Percentiles rank a stretch among this genome's conserved stretches.
Conservation (phyloP, 1,140 invertebrate genomes). For the Mylabris phalerata region DNA sequence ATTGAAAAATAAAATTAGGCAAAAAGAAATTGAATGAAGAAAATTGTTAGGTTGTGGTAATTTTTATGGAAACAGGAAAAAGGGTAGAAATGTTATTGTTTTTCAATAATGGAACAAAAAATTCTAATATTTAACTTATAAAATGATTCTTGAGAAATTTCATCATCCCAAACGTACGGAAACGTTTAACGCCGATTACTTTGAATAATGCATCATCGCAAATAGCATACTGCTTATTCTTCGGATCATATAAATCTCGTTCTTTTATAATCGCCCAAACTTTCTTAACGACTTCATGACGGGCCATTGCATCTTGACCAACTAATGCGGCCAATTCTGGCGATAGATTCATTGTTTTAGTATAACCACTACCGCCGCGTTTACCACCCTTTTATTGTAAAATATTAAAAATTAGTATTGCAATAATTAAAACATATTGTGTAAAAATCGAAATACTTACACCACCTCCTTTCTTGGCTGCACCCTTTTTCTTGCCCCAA, state of each 20-base stretch:
- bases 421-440: too few species aligned
- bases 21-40: background rate
- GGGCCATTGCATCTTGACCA: slow-evolving; percentile 75
- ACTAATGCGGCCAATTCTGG: slow-evolving; percentile 79
- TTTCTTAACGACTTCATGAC: slow-evolving; percentile 89
- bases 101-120: background rate
- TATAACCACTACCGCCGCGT: slow-evolving; percentile 67
- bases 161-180: slow-evolving; percentile 92
- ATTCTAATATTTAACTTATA: slow-evolving; percentile 45
- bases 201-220: slow-evolving; percentile 86
- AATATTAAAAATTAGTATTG: background rate
- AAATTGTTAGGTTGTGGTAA: too few species aligned
- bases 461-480: slow-evolving; percentile 42
- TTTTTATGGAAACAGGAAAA: background rate
- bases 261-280: slow-evolving; percentile 91
- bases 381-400: slow-evolving; percentile 31
- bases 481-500: slow-evolving; percentile 58
- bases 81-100: background rate
- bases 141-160: slow-evolving; percentile 91
- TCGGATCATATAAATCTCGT: slow-evolving; percentile 84
- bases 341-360: slow-evolving; percentile 73
- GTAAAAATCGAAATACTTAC: slow-evolving; percentile 26
- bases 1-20: too few species aligned
- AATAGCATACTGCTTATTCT: slow-evolving; percentile 89
- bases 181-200: slow-evolving; percentile 83